Base-by-base conservation (phyloP, 2,113 vertebrate species). In the Ellobius talpinus region DNA sequence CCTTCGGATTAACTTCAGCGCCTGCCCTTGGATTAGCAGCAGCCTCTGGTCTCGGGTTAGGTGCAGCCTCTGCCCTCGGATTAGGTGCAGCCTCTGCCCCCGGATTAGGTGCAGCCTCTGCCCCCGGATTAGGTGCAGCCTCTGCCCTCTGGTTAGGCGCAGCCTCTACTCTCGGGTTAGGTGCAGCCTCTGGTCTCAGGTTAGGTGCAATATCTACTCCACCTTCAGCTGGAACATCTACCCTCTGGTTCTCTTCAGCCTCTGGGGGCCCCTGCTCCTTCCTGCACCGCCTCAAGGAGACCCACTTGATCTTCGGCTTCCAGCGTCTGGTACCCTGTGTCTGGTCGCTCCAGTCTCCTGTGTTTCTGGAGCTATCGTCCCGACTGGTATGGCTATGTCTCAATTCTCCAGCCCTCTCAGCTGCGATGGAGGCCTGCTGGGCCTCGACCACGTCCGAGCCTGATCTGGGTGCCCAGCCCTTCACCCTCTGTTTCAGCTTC, bases 281-380 rank as follows among this genome's bases (percentile, higher is more conserved):
- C 88, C 55, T 66, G 39, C 0, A 29, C 5, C 14, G 29, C 26
- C 92, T 39, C 36, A 96, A 89, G 1, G 92, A 97, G 45, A 77
- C 85, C 97, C 97, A 97, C 72, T 55, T 97, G 72, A 92, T 86
- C 66, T 66, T 95, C 72, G 96, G 94, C 84, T 66, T 95, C 97
- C 97, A 97, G 2, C 55, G 14, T 16, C 87, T 39, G 5, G 63
- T 12, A 3, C 36, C 19, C 1, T n/a, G 12, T 42, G 70, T 36
- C 0, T 21, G 45, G 33, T 2, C 26, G 3, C 0, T 45, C 33
- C 29, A 7, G 0, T 24, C 79, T 4, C 29, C 92, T 2, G n/a
- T 26, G 1, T 39, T 39, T 7, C 55, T 90, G 19, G 0, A 5
- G 0, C 23, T 3, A 14, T 19, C 14, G 10, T 24, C 36, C 0